phyloP scores from a whole-genome alignment of 2,888 invertebrate species.

The Ethmia dodecea region DNA sequence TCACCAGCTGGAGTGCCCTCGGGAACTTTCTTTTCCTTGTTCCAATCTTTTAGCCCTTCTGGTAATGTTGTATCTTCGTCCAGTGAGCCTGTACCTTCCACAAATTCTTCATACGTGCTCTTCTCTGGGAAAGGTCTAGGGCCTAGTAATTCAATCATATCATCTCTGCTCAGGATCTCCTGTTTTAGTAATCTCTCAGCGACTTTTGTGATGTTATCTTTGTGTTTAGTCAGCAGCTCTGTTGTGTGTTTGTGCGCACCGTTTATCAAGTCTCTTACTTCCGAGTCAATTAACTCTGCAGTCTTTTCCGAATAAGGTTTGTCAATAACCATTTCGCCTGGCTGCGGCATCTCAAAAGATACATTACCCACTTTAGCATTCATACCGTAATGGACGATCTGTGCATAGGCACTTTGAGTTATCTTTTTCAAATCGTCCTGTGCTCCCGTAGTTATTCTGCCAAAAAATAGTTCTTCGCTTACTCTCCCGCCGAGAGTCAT shows the following conservation, averaged over 20 bases:
- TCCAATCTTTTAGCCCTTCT: slow-evolving; percentile 97
- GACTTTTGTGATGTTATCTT: slow-evolving; percentile 91
- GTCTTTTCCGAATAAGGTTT: slow-evolving; percentile 99
- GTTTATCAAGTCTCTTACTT: slow-evolving; percentile 80
- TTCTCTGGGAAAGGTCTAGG: slow-evolving; percentile 98
- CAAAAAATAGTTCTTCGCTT: slow-evolving; percentile 98
- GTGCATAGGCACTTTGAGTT: slow-evolving; percentile 98
- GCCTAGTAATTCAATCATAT: slow-evolving; percentile 98
- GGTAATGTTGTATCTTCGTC: slow-evolving; percentile 97
- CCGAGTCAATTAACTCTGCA: slow-evolving; percentile 95
- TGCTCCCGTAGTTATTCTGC: slow-evolving; percentile 97
- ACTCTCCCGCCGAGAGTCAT: slow-evolving; percentile 99
- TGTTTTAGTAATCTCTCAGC: slow-evolving; percentile 93
- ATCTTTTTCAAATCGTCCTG: slow-evolving; percentile 99
- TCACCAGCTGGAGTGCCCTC: slow-evolving; percentile 31
- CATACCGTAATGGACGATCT: slow-evolving; percentile 99
- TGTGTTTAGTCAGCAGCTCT: slow-evolving; percentile 86
- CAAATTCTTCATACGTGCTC: slow-evolving; percentile 99
- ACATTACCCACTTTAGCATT: slow-evolving; percentile 97
- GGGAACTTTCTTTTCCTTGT: slow-evolving; percentile 79
- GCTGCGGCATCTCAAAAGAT: slow-evolving; percentile 95
- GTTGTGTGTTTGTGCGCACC: slow-evolving; percentile 89
- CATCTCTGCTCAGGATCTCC: slow-evolving; percentile 96
- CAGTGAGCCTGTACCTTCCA: slow-evolving; percentile 97
- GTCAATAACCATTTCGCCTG: slow-evolving; percentile 94